Base-by-base conservation (phyloP, 2,113 vertebrate genomes). In the Catharus fuscescens region DNA sequence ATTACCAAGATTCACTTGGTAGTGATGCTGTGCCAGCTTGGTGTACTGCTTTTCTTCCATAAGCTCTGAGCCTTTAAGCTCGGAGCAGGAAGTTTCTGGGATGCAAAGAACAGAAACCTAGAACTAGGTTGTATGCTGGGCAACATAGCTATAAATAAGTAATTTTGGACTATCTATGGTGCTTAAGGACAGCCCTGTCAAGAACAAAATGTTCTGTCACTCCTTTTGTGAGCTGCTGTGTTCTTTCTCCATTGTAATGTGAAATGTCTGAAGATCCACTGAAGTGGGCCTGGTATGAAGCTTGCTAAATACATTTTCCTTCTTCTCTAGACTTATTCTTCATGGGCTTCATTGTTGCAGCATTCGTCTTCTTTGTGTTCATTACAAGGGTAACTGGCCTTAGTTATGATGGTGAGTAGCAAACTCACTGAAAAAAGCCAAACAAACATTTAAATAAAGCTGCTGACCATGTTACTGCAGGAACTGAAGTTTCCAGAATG, bases 281-380 rank as follows among this genome's bases (percentile, higher is more conserved):
- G 52, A 69, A 64, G 23, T 42, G 56, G 26, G 20, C 17, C 71
- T 54, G 29, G 9, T 72, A 21, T 62, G 38, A 65, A 48, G 18
- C 23, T 38, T 69, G 16, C 32, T 71, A 40, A 77, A 65, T 61
- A 11, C 6, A 42, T 61, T 52, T 44, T 83, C 50, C 19, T 74
- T 90, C 54, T 78, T 57, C 64, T 44, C 69, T 95, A 99, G 99
- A 98, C 95, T 96, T 99, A 71, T 98, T 99, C 93, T 99, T 98
- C 92, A 98, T 99, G 97, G 99, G 99, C 25, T 99, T 99, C 86
- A 97, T 98, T 88, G 98, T 99, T 2, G 8, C 93, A 8, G 98
- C 98, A 4, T 98, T 99, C 69, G 94, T 99, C 96, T 99, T 98
- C 97, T 99, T 99, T 20, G 93, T 99, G 38, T 89, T 98, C 60